Evolutionary conservation across 2,113 vertebrate genomes (phyloP), one percentile per base, ranked within the genome.

Genomic region (Vicugna pacos): DNA sequence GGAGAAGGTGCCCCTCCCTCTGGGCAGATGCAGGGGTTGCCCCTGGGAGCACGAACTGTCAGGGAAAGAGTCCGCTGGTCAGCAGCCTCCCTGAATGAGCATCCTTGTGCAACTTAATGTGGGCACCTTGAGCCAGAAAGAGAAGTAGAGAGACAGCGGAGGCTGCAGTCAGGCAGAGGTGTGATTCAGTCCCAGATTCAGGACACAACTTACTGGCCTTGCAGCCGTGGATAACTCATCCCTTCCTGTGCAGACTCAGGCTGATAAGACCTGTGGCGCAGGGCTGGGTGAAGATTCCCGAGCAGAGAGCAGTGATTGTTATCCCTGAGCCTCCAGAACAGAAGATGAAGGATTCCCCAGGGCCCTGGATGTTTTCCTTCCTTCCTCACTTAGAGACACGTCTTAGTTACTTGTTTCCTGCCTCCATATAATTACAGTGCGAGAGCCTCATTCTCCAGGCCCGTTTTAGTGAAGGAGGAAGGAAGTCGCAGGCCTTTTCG

Each of bases 281-380:
- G 1, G 54, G n/a, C 35, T 28, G 50, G 77, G 64, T 22, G 24
- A 30, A 91, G 86, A 84, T 17, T 52, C 8, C 7, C 7, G 94
- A 35, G 79, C 2, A 64, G n/a, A 84, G 13, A 20, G 48, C 9
- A 28, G 1, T 10, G 17, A 76, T 62, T 56, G 26, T 28, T 75
- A 48, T 70, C 24, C 69, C 67, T 17, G 10, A 0, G 48, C 83
- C 56, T 58, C 54, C 16, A 75, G 93, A 92, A 56, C 56, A 70
- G 83, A 83, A 84, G 81, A 67, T 16, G 58, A 77, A 65, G 70
- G 11, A 42, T 12, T 75, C 80, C 80, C 87, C 87, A 32, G 94
- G 83, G 84, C 84, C 84, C 69, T 54, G 92, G 85, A 79, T 82
- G 95, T 91, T 80, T 90, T 88, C 94, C 89, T 98, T 95, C 96